These are phyloP conservation scores for Heloderma charlesbogerti DNA, from an alignment of 2,113 vertebrate species.

Conservation along the genomic window DNA sequence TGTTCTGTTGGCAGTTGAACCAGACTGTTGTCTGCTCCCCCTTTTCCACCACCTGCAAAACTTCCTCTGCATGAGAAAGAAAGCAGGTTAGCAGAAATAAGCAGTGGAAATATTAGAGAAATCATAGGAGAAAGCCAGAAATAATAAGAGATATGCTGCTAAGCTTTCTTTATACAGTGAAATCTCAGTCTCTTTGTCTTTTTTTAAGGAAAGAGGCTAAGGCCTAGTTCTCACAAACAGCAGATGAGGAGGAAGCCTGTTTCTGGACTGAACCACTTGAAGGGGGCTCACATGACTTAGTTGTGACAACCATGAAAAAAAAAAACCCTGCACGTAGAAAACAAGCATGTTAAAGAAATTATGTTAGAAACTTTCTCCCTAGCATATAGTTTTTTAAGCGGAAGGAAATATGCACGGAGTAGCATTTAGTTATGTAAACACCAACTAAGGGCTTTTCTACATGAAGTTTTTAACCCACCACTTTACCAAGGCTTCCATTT, in stretches of 20 bases:
- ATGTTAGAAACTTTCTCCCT: not conserved
- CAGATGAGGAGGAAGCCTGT: not conserved
- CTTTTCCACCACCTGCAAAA: not conserved
- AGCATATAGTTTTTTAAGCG: no score
- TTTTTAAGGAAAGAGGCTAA: not conserved
- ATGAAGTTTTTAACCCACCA: no score
- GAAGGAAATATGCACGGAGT: not conserved
- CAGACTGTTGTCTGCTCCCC: not conserved
- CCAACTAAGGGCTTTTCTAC: no score
- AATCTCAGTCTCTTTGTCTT: not conserved
- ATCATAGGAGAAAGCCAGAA: not conserved
- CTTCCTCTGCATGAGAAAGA: not conserved
- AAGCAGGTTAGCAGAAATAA: not conserved
- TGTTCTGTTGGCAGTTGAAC: not conserved
- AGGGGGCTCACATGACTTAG: not conserved
- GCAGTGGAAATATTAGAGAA: no score
- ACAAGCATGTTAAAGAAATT: not conserved
- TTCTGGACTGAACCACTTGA: not conserved
- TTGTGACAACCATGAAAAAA: not conserved
- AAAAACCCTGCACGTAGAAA: not conserved
- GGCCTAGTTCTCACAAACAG: not conserved
- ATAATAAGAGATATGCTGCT: not conserved
- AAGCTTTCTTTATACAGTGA: not conserved
- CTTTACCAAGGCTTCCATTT: no score
- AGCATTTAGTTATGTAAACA: no score